Evolutionary conservation across 2,797 vertebrate genomes (phyloP), one percentile per base, ranked within the genome.

Genomic region (Microctenopoma lineatum): DNA sequence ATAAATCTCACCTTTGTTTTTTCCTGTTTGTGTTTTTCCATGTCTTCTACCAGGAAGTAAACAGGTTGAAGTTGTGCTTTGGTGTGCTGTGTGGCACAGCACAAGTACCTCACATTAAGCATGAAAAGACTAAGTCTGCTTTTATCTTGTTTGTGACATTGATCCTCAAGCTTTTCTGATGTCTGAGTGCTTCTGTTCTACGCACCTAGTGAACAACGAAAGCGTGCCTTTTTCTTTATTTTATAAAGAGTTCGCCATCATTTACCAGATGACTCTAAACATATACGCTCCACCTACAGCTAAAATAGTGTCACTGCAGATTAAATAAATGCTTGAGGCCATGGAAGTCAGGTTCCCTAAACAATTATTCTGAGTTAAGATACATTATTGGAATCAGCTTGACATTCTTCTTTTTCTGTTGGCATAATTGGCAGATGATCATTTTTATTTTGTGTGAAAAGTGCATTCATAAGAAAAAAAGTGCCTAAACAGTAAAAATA

Each of bases 351-450:
- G 68, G 46, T 74, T 70, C 62, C 70, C 34, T 12, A 47, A 83
- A 34, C 59, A 69, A 91, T 90, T 83, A 92, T 90, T 90, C 87
- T 41, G 41, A 83, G 72, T 83, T 81, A 81, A 85, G 80, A 85
- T 70, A 39, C 69, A 62, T 50, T 87, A 90, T 87, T 84, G 72
- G 73, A 88, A 75, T 75, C 64, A 52, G 65, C 71, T 73, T 38
- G 18, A 80, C 36, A 46, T 75, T 85, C 77, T 46, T 73, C 77
- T 83, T 76, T 72, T 62, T 45, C 25, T 81, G 73, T 87, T 76
- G 83, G 70, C 59, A 82, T 90, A 92, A 90, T 89, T 92, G 89
- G 89, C 90, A 89, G 86, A 86, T 86, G 83, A 82, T 90, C 81
- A 75, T 84, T 71, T 90, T 90, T 89, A 63, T 70, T 59, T 41